Conservation (phyloP, 2,888 invertebrate genomes). For the Philereme vetulata region DNA sequence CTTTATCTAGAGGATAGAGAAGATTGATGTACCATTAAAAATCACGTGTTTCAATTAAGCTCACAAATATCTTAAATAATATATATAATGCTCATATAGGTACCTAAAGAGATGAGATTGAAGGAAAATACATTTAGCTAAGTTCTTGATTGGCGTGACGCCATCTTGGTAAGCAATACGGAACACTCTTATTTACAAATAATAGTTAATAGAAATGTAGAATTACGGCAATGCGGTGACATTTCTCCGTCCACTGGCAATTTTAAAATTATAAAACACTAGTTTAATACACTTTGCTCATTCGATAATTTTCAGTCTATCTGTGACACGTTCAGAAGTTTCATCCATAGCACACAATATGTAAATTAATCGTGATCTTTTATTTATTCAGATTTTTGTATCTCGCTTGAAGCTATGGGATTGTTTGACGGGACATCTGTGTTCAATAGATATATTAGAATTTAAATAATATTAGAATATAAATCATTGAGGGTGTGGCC, state of each 20-base stretch:
- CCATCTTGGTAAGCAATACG: background rate
- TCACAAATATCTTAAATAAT: too few relatives aligned
- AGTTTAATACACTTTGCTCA: too few relatives aligned
- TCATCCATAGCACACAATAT: background rate
- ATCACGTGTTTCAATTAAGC: too few relatives aligned
- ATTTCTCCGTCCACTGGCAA: background rate
- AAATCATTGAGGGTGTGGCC: too few relatives aligned
- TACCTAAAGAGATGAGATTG: too few relatives aligned
- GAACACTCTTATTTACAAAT: background rate
- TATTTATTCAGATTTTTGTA: background rate
- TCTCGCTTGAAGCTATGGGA: background rate
- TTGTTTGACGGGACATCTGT: background rate
- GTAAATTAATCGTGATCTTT: background rate
- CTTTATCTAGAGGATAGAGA: too few relatives aligned
- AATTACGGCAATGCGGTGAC: background rate
- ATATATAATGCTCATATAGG: too few relatives aligned
- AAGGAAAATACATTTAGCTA: background rate
- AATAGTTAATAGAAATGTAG: background rate
- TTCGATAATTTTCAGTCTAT: too few relatives aligned
- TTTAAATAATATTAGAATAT: too few relatives aligned
- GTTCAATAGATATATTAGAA: too few relatives aligned
- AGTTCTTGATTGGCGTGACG: background rate
- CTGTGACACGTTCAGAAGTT: too few relatives aligned
- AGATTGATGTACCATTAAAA: too few relatives aligned
- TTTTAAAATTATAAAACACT: background rate